phyloP scores from a whole-genome alignment of 2,888 invertebrate species.

The Boloria euphrosyne region DNA sequence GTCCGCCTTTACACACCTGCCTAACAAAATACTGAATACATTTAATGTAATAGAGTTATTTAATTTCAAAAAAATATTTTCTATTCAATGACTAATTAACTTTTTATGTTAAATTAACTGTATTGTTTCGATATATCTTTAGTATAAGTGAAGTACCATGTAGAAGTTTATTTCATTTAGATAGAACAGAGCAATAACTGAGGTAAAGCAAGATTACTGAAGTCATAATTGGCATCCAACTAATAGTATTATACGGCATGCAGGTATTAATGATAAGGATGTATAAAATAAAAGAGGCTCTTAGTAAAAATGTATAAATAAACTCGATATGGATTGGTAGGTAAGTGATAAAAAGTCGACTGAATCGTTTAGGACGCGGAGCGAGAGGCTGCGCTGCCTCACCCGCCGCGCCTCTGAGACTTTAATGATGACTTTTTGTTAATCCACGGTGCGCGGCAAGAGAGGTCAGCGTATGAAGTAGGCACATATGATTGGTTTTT shows the following conservation, averaged over 20 bases:
- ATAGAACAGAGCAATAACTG: constrained; percentile 18
- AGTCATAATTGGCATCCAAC: constrained; percentile 39
- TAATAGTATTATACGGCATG: constrained; percentile 34
- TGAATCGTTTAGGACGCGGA: constrained; percentile 71
- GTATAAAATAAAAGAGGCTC: constrained; percentile 53
- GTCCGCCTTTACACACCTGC: too few species aligned
- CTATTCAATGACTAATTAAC: too few species aligned
- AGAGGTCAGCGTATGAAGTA: constrained; percentile 47
- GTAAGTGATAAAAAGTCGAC: constrained; percentile 73
- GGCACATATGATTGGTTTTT: not conserved
- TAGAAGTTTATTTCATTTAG: constrained; percentile 15
- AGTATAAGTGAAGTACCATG: constrained; percentile 17
- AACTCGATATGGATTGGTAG: constrained; percentile 70
- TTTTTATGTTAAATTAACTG: too few species aligned
- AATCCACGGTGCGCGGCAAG: constrained; percentile 50
- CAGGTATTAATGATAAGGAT: constrained; percentile 42
- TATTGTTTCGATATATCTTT: not conserved
- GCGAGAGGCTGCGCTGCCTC: constrained; percentile 64
- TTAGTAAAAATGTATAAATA: constrained; percentile 66
- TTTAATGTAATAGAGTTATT: too few species aligned
- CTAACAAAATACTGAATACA: too few species aligned
- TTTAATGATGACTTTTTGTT: constrained; percentile 81
- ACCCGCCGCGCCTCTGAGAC: constrained; percentile 73
- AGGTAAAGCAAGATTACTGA: constrained; percentile 27
- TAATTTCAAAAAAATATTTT: too few species aligned